Evolutionary conservation across 2,797 vertebrate species (phyloP), one percentile per base, ranked within the genome.

Genomic region (Echeneis naucrates): DNA sequence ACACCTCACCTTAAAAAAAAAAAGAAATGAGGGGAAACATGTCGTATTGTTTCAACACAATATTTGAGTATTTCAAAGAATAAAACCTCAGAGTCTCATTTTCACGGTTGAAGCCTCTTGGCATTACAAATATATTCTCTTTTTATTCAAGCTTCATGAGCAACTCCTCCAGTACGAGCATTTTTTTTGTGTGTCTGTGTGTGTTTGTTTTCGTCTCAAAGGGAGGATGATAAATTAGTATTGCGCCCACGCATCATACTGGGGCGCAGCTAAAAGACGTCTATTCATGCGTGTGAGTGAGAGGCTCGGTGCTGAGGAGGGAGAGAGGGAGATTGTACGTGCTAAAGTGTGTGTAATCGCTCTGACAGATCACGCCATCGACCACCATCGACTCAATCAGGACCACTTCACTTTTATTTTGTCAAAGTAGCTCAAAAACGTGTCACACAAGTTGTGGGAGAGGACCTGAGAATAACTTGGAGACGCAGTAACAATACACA

Each of bases 171-270:
- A 67, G 57, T 53, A 6, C 38, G 64, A 74, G 62, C 59, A 42
- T 72, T 40, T 13, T 16, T 80, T 76, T n/a, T n/a, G n/a, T n/a
- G n/a, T n/a, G n/a, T n/a, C n/a, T n/a, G n/a, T n/a, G n/a, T n/a
- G n/a, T n/a, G n/a, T 40, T 72, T 30, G 30, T 6, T 80, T 77
- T 40, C 83, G 64, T 50, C 47, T 7, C 12, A 71, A 65, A 81
- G 83, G 61, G 74, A 75, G 82, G 74, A 69, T 60, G 82, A 78
- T 77, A 44, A 82, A 93, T 95, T 92, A 93, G 87, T 82, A 93
- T 91, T 92, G 85, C 88, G 2, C 44, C 82, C 91, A 92, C 79
- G 88, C 81, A 63, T 88, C 78, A 82, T 74, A 77, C 86, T 90
- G 83, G 81, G 87, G 81, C 56, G 80, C 87, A 84, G 85, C 79